phyloP scores from a whole-genome alignment of 2,888 invertebrate species.

The Limnephilus marmoratus region DNA sequence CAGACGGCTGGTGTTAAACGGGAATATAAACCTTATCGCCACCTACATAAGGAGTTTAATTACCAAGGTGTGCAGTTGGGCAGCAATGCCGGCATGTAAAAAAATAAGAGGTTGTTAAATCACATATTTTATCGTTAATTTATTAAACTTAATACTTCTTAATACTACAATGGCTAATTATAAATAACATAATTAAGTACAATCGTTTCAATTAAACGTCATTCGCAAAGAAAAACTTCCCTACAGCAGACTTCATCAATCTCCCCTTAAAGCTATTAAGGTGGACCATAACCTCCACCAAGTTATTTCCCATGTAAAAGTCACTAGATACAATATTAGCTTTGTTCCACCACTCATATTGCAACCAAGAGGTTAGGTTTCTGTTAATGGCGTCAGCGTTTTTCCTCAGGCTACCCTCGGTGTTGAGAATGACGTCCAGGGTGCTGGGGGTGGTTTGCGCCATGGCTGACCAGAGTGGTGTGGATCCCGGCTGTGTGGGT shows the following conservation, averaged over 20 bases:
- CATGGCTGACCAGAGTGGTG: slow-evolving; percentile 82
- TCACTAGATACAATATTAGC: slow-evolving; percentile 86
- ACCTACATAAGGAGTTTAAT: too few relatives aligned
- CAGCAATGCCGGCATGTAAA: too few relatives aligned
- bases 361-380: slow-evolving; percentile 83
- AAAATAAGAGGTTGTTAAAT: not conserved
- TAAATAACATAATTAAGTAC: not conserved
- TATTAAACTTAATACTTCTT: not conserved
- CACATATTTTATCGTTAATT: not conserved
- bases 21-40: too few relatives aligned
- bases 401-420: slow-evolving; percentile 79
- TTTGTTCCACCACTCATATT: slow-evolving; percentile 80
- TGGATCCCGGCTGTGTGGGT: slow-evolving; percentile 71
- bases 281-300: slow-evolving; percentile 79
- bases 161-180: not conserved
- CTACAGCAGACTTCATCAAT: slow-evolving; percentile 31
- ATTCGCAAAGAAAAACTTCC: slow-evolving; percentile 21
- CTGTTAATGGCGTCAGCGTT: slow-evolving; percentile 83
- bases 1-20: too few relatives aligned
- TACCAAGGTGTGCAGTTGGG: too few relatives aligned
- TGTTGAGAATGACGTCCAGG: slow-evolving; percentile 78
- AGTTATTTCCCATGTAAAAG: slow-evolving; percentile 84
- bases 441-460: slow-evolving; percentile 84
- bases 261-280: slow-evolving; percentile 67
- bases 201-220: not conserved